phyloP scores from a whole-genome alignment of 2,888 invertebrate genomes.

The Acleris emargana region DNA sequence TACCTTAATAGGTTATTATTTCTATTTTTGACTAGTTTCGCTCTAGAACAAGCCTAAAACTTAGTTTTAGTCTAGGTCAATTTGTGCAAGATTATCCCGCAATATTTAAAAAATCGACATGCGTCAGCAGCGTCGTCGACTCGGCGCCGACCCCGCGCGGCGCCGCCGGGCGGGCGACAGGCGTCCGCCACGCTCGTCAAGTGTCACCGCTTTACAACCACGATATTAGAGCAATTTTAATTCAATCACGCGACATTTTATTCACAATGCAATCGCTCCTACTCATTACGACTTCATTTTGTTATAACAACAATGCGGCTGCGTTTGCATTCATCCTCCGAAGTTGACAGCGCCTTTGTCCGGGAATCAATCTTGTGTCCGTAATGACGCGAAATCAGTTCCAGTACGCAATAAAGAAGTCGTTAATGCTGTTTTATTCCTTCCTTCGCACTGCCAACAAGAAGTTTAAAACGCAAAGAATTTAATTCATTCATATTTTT shows the following conservation, averaged over 20 bases:
- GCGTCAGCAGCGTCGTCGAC: slow-evolving; percentile 38
- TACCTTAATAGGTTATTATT: too few relatives aligned
- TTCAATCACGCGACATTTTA: slow-evolving; percentile 74
- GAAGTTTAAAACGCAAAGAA: slow-evolving; percentile 38
- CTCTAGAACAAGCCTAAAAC: too few relatives aligned
- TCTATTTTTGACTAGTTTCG: too few relatives aligned
- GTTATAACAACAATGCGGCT: slow-evolving; percentile 76
- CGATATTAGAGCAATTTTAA: slow-evolving; percentile 77
- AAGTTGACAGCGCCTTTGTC: slow-evolving; percentile 74
- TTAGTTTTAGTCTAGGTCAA: too few relatives aligned
- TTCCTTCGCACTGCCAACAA: slow-evolving; percentile 55
- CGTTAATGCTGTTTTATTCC: slow-evolving; percentile 69
- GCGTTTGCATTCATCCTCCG: slow-evolving; percentile 63
- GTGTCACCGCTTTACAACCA: slow-evolving; percentile 71
- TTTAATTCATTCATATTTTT: slow-evolving; percentile 4
- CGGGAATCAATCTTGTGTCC: slow-evolving; percentile 75
- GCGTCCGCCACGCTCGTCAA: slow-evolving; percentile 79
- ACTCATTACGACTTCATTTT: slow-evolving; percentile 82
- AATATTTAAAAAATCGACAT: too few relatives aligned
- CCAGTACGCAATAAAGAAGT: slow-evolving; percentile 72
- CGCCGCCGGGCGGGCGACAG: slow-evolving; percentile 56
- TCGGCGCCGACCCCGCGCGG: slow-evolving; percentile 39
- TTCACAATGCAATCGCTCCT: slow-evolving; percentile 57
- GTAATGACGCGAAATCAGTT: slow-evolving; percentile 78
- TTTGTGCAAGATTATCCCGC: too few relatives aligned